phyloP scores from a whole-genome alignment of 2,113 vertebrate genomes.

The Pseudopodoces humilis region DNA sequence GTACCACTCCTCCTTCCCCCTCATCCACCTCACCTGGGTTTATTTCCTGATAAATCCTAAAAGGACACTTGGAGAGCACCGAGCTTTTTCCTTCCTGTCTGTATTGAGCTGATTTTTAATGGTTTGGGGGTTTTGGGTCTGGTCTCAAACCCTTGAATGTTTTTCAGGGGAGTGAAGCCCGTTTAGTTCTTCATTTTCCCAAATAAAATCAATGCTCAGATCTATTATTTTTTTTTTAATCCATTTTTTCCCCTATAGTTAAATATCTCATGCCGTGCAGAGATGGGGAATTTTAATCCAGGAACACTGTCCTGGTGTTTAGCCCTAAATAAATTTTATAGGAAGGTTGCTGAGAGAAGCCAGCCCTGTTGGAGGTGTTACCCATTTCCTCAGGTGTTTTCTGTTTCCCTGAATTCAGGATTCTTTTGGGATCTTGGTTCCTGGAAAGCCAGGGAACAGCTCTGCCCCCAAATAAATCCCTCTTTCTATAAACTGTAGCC shows the following conservation, averaged over 20 bases:
- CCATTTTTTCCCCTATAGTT: accelerated
- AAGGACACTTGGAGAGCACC: neutral
- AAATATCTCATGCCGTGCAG: neutral
- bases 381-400: neutral
- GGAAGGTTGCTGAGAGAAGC: neutral
- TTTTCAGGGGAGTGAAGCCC: neutral
- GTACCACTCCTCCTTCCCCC: neutral
- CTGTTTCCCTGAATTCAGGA: neutral
- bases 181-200: neutral
- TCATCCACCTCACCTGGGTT: neutral
- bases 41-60: neutral
- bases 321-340: neutral
- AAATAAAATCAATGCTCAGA: neutral
- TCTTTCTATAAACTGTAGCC: neutral
- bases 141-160: neutral
- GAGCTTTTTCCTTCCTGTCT: constrained; percentile 63
- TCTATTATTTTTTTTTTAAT: neutral
- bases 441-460: neutral
- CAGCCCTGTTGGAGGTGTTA: neutral
- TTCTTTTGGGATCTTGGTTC: neutral
- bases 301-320: accelerated
- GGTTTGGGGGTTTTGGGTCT: neutral
- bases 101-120: neutral
- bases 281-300: neutral
- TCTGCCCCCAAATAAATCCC: neutral